Conservation (phyloP, 2,888 invertebrate genomes). For the Erebia palarica region DNA sequence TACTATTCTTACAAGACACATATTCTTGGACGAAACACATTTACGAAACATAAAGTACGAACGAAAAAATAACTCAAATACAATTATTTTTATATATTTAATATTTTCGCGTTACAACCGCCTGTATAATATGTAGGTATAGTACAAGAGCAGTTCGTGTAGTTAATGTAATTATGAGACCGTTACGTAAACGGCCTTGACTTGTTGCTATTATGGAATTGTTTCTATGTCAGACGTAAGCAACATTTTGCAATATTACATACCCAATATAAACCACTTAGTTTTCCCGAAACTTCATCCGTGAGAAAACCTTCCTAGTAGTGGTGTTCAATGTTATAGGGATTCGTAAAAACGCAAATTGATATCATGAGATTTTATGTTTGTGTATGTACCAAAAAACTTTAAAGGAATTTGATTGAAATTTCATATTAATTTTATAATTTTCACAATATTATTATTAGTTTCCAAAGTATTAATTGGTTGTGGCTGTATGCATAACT, state of each 20-base stretch:
- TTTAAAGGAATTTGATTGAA: background rate
- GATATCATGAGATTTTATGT: no score
- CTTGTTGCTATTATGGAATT: conserved; percentile 78
- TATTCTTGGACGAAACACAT: no score
- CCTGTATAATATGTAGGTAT: conserved; percentile 51
- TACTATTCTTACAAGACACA: no score
- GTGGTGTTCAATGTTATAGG: no score
- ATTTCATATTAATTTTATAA: background rate
- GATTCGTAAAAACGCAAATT: no score
- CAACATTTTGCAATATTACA: conserved; percentile 52
- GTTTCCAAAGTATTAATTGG: no score
- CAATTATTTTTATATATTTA: no score
- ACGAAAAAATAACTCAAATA: no score
- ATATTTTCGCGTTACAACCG: conserved; percentile 39
- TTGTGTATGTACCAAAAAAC: background rate
- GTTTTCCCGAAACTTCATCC: no score
- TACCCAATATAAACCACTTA: background rate
- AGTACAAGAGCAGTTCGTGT: conserved; percentile 69
- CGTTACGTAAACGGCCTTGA: conserved; percentile 77
- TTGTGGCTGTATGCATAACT: no score
- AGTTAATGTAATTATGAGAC: conserved; percentile 82
- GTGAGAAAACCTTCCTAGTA: no score
- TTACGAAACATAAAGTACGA: no score
- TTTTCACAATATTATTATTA: background rate
- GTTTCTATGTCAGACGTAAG: conserved; percentile 57